phyloP scores from a whole-genome alignment of 1,140 invertebrate genomes.

The Lethocerus indicus region DNA sequence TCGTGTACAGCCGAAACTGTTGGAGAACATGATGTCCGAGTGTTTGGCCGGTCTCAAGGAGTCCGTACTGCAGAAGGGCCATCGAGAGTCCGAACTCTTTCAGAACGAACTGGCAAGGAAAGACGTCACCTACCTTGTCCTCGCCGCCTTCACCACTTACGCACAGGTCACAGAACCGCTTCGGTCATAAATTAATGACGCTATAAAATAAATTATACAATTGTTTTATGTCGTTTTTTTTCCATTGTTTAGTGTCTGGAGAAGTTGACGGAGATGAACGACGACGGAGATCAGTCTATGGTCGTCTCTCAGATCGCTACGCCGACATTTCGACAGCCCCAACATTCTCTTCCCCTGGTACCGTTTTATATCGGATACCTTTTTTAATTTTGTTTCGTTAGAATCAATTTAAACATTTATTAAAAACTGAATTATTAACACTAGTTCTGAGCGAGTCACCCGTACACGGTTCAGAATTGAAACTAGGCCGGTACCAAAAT shows the following conservation, averaged over 20 bases:
- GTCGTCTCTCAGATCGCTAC: constrained; percentile 36
- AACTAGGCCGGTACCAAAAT: too few species aligned
- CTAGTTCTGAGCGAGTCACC: too few species aligned
- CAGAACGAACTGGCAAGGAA: constrained; percentile 40
- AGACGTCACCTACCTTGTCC: constrained; percentile 47
- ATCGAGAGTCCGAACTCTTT: constrained; percentile 50
- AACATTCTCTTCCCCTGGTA: constrained; percentile 6
- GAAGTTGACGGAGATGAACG: constrained; percentile 40
- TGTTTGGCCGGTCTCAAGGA: constrained; percentile 72
- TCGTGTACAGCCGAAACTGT: constrained; percentile 52
- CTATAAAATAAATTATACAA: too few species aligned
- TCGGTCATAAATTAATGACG: too few species aligned
- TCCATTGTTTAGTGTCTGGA: constrained; percentile 33
- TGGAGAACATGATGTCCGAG: constrained; percentile 69
- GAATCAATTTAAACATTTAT: too few species aligned
- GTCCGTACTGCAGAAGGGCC: constrained; percentile 53
- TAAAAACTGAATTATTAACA: too few species aligned
- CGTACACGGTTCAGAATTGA: too few species aligned
- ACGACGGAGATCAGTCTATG: constrained; percentile 31
- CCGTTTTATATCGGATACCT: constrained; percentile 9
- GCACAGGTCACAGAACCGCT: constrained; percentile 18
- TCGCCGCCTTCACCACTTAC: constrained; percentile 42
- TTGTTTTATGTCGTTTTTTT: too few species aligned
- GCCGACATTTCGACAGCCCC: constrained; percentile 4
- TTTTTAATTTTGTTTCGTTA: too few species aligned